Evolutionary conservation across 2,797 vertebrate genomes (phyloP), one percentile per base, ranked within the genome.

Genomic region (Squalus acanthias): DNA sequence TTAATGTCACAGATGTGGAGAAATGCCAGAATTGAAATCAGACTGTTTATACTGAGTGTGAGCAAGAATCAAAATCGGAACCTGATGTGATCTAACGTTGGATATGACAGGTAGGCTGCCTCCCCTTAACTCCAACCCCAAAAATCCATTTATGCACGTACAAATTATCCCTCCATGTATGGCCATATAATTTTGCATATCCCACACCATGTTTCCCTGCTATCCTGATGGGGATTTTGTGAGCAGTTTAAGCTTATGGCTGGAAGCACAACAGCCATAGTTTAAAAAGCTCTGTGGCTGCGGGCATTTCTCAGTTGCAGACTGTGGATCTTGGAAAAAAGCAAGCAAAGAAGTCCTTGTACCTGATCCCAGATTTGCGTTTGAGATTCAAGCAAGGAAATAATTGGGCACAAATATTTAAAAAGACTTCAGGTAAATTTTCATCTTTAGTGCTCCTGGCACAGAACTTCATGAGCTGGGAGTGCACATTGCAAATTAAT

Each of bases 1-100:
- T 93, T 93, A 93, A 93, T 93, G 91, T 92, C 89, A 93, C n/a
- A 93, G n/a, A 22, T 67, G 63, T 93, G 91, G 63, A 93, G 91
- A 67, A 67, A 22, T 93, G 63, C 91, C 91, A 93, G 91, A 93
- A 67, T 22, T 67, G n/a, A 93, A 93, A 93, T 60, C 53, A n/a
- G 57, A 63, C 57, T 39, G 63, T 63, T 39, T 67, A 39, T 24
- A 39, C 88, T 17, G 17, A 46, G 91, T n/a, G 65, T 93, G 20
- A 93, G 91, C n/a, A 67, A 39, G 91, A 39, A 93, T 93, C 33
- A 46, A 93, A 93, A 67, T 93, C 22, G 63, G 91, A 67, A 67
- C 91, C 91, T 67, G 91, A 39, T 22, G 33, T 67, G 89, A 65
- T n/a, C 63, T 93, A 93, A 67, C 67, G 33, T 39, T 93, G n/a